Base-by-base conservation (phyloP, 2,888 invertebrate genomes). In the Drosophila neotestacea region DNA sequence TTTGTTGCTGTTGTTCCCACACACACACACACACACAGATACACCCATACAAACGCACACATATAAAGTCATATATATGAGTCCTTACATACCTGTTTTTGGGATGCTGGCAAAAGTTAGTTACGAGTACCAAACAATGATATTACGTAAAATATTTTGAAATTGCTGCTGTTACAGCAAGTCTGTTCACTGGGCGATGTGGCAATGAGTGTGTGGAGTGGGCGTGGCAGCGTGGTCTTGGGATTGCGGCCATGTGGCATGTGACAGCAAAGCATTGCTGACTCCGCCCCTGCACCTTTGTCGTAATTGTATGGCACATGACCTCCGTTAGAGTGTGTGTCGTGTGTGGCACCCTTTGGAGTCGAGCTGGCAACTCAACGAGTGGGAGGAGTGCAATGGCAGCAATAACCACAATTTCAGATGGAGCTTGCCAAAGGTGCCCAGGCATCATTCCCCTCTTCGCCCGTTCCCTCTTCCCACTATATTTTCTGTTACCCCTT, bases 131-230 rank as follows among this genome's bases (percentile, higher is more conserved):
- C 89, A 79, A 90, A 87, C 85, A 86, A 88, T 86, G 85, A 87
- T 89, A 89, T 90, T 86, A 86, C 85, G 89, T 90, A 86, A 90
- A 86, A 90, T 86, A 86, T 90, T 86, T 85, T 81, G 79, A 86
- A 89, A 87, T 70, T 76, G 78, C 73, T 86, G 70, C 64, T 62
- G 65, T 38, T 56, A 42, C 65, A 56, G 63, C 54, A 41, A 42
- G 41, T 55, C 55, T 22, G 32, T 42, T 32, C 42, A 27, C 27
- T 13, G 27, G 22, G 38, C 44, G 62, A 28, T 42, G 22, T 42
- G 22, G 22, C 59, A 16, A 44, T 44, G 28, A 2, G 34, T 58
- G 36, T 42, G 51, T 38, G 32, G 32, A 6, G 34, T 32, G 34
- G 85, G 81, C 82, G 88, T 85, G 72, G 62, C 61, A 66, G 70